Evolutionary conservation across 2,113 vertebrate genomes (phyloP), one percentile per base, ranked within the genome.

Genomic region (Bos javanicus): DNA sequence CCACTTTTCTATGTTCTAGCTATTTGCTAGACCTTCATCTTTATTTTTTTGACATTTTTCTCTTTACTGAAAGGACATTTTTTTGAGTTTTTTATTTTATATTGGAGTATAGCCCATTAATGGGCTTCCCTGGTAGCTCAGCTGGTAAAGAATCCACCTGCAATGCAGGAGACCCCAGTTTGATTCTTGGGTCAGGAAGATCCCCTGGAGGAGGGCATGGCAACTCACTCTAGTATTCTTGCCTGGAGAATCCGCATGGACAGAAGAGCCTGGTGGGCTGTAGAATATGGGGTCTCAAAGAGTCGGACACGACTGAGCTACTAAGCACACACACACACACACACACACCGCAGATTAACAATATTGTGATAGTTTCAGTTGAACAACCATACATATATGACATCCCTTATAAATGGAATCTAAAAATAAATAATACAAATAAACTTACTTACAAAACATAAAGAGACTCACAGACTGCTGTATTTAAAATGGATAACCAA

Each of bases 291-390:
- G 19, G n/a, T 71, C 67, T 71, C n/a, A 71, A 64, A n/a, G 19
- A 71, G n/a, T 71, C 0, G 0, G n/a, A 71, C n/a, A 39, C 0
- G 0, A 12, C 19, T 71, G n/a, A 71, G n/a, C 0, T 2, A 71
- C 19, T 39, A 39, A 71, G 67, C 16, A n/a, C 3, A n/a, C 30
- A 64, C 14, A 16, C 30, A 33, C 36, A 36, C 36, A 36, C 60
- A 67, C 17, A 36, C 9, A 6, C 64, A 67, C n/a, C 5, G 64
- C n/a, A 0, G 19, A 23, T 23, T 23, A 12, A 23, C n/a, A 23
- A 71, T 23, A 11, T 23, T 71, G 67, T 39, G n/a, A 71, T 71
- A 23, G n/a, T 71, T 71, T 36, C n/a, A 23, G n/a, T 36, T 39
- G 64, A 23, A 12, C n/a, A 71, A 39, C 19, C 19, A 36, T 71